Conservation (phyloP, 2,113 vertebrate species). For the Plestiodon gilberti region DNA sequence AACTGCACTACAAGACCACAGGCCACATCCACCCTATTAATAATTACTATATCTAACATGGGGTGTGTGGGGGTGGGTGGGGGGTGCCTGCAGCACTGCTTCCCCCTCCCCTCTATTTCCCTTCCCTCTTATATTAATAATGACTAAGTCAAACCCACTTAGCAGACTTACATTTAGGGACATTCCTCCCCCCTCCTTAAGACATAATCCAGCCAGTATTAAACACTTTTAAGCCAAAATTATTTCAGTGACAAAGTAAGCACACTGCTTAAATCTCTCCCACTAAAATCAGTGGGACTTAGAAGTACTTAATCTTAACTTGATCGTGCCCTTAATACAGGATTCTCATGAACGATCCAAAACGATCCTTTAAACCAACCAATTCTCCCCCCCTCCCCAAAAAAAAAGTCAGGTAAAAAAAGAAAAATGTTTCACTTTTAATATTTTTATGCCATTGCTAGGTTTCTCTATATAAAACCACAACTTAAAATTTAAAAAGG, state of each 20-base stretch:
- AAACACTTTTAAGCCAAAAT: background rate
- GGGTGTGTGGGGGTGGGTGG: background rate
- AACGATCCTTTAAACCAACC: background rate
- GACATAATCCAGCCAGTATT: background rate
- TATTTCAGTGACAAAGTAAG: background rate
- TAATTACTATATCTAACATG: background rate
- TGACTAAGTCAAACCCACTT: background rate
- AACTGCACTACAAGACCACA: background rate
- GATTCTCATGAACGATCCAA: background rate
- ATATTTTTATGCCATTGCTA: background rate
- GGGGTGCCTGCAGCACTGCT: background rate
- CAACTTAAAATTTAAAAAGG: constrained; percentile 39
- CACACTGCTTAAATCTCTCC: background rate
- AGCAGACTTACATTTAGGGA: background rate
- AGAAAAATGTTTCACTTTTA: background rate
- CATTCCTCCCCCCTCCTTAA: background rate
- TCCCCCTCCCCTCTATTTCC: background rate
- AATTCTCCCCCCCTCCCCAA: background rate
- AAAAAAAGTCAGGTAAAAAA: background rate
- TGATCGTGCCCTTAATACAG: background rate
- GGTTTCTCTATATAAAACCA: constrained; percentile 32
- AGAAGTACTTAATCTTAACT: no score
- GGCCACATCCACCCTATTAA: background rate
- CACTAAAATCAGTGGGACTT: background rate
- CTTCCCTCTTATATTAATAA: background rate